Percentiles rank a stretch among this genome's conserved stretches.
Evolutionary conservation across 2,888 invertebrate species (phyloP).

Genomic region (Gastracanthus pulcherrimus): DNA sequence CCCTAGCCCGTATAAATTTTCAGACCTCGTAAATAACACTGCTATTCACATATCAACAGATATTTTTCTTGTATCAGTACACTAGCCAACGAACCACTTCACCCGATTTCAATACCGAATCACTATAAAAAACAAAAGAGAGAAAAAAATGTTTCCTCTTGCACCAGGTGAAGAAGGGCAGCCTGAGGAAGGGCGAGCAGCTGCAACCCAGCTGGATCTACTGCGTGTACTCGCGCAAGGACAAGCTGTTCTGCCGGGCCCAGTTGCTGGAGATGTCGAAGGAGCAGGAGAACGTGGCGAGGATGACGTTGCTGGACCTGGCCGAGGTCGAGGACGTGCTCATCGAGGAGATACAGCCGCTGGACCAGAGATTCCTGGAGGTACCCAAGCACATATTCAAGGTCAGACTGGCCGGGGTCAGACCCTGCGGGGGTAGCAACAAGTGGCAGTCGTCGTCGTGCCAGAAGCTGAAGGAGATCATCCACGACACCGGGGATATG

Average conservation of each 20-base stretch:
- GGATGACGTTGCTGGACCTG: constrained; percentile 85
- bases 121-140: too few species aligned
- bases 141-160: too few species aligned
- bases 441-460: constrained; percentile 83
- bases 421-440: constrained; percentile 82
- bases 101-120: too few species aligned
- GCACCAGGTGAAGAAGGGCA: too few species aligned
- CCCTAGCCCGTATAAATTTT: too few species aligned
- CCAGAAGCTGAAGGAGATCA: constrained; percentile 80
- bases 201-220: constrained; percentile 77
- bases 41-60: too few species aligned
- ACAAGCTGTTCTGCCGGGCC: constrained; percentile 84
- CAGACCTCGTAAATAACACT: too few species aligned
- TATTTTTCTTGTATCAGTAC: too few species aligned
- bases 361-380: constrained; percentile 79
- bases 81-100: too few species aligned
- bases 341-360: constrained; percentile 77
- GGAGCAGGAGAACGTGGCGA: constrained; percentile 72
- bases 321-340: constrained; percentile 80
- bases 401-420: constrained; percentile 85
- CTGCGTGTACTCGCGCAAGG: constrained; percentile 77
- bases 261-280: constrained; percentile 76
- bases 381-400: constrained; percentile 81
- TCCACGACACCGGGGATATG: constrained; percentile 77
- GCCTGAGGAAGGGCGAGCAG: neutral